A percentile compares a stretch with the other conserved stretches of the same genome.
These are phyloP conservation scores for Polypterus senegalus DNA, from an alignment of 2,113 vertebrate genomes.

Conservation along the genomic window DNA sequence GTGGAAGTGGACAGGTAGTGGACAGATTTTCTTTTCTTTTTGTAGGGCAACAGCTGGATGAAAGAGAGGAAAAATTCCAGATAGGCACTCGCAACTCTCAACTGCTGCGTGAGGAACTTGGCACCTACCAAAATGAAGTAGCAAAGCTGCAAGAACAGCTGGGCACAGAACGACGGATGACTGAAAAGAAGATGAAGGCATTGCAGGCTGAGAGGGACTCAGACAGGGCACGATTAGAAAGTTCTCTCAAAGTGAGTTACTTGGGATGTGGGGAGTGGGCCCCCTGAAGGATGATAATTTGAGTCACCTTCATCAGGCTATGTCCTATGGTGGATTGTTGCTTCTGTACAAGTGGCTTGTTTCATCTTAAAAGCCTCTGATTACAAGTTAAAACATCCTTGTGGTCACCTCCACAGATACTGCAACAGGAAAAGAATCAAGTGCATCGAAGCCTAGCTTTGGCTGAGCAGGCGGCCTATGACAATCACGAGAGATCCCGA, in stretches of 20 bases:
- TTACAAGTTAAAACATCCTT: no score
- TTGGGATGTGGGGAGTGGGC: neutral
- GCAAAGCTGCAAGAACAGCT: constrained; percentile 39
- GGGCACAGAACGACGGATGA: constrained; percentile 37
- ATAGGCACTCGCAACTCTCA: constrained; percentile 33
- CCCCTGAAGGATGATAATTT: neutral
- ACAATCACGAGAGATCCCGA: constrained; percentile 28
- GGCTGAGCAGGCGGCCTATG: constrained; percentile 29
- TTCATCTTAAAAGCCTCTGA: no score
- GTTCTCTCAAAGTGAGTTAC: constrained; percentile 38
- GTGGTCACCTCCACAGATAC: constrained; percentile 24
- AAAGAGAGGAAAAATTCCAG: constrained; percentile 38
- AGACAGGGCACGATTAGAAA: constrained; percentile 40
- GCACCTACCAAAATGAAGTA: constrained; percentile 36
- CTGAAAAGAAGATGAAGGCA: constrained; percentile 39
- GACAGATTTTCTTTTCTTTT: constrained; percentile 2
- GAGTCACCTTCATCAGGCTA: no score
- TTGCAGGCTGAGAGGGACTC: constrained; percentile 38
- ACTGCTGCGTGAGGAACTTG: constrained; percentile 39
- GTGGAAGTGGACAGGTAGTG: no score
- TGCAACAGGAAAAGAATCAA: constrained; percentile 27
- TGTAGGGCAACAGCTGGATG: constrained; percentile 46
- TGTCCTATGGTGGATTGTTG: no score
- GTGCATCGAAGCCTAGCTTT: constrained; percentile 31
- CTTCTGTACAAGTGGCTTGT: no score